Conservation (phyloP, 2,113 vertebrate species). For the Eubucco bourcierii region DNA sequence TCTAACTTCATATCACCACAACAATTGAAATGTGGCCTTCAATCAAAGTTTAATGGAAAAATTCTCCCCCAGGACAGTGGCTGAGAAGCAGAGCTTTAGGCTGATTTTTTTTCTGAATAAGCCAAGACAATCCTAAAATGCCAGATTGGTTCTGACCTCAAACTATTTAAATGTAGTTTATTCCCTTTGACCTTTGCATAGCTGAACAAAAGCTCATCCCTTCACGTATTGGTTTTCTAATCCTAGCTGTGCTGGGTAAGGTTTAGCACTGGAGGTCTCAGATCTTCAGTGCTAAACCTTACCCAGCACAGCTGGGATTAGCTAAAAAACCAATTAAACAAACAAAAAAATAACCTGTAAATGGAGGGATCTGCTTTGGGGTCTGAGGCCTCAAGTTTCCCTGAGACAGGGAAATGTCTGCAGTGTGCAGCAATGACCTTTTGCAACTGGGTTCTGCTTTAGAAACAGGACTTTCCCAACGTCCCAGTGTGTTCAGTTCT, state of each 20-base stretch:
- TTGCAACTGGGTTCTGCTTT: background rate
- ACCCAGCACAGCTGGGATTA: no score
- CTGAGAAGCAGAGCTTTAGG: background rate
- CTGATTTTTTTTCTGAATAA: background rate
- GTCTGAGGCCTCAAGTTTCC: background rate
- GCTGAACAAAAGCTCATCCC: background rate
- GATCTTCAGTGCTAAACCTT: no score
- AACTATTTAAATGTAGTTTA: background rate
- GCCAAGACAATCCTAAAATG: background rate
- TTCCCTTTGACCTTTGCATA: background rate
- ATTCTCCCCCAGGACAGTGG: background rate
- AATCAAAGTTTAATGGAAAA: background rate
- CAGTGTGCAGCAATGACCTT: background rate
- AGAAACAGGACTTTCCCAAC: background rate
- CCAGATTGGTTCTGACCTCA: background rate
- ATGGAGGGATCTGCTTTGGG: no score
- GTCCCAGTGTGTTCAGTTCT: background rate
- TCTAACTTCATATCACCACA: background rate
- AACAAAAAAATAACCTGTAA: no score
- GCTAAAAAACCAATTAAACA: no score
- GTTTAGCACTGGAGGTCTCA: background rate
- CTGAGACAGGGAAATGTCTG: background rate
- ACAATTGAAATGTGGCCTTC: background rate
- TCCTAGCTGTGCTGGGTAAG: background rate
- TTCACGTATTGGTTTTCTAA: background rate